phyloP scores from a whole-genome alignment of 2,113 vertebrate genomes.

The Lates calcarifer region DNA sequence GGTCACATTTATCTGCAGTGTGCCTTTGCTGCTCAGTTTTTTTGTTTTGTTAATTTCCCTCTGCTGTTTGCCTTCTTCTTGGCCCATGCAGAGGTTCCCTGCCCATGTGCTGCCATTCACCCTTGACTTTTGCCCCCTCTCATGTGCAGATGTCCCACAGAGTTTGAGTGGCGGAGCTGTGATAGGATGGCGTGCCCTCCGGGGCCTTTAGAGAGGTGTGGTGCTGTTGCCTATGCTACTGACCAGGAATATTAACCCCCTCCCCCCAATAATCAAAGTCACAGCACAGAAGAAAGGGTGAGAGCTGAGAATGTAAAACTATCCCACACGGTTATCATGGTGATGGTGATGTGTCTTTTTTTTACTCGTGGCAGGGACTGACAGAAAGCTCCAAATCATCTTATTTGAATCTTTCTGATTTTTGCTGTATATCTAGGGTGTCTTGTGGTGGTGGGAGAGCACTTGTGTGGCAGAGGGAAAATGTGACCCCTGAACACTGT shows the following conservation, averaged over 20 bases:
- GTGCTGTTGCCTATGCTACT: slow-evolving; percentile 75
- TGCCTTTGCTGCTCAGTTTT: slow-evolving; percentile 1
- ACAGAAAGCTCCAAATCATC: slow-evolving; percentile 46
- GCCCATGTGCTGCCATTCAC: slow-evolving; percentile 62
- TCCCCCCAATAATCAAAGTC: slow-evolving; percentile 62
- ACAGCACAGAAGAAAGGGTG: slow-evolving; percentile 76
- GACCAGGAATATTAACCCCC: slow-evolving; percentile 70
- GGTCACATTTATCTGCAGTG: slow-evolving; percentile 69
- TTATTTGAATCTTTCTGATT: slow-evolving; percentile 13
- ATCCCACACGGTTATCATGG: slow-evolving; percentile 59
- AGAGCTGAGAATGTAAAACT: slow-evolving; percentile 66
- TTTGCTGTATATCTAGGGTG: slow-evolving; percentile 36
- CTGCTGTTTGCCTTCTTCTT: slow-evolving; percentile 41
- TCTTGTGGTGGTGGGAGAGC: slow-evolving; percentile 59
- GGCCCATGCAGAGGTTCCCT: slow-evolving; percentile 57
- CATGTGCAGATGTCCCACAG: slow-evolving; percentile 77
- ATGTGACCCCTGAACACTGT: slow-evolving; percentile 71
- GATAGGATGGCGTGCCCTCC: slow-evolving; percentile 73
- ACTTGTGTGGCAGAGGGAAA: slow-evolving; percentile 66
- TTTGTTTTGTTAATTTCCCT: slow-evolving; percentile 18
- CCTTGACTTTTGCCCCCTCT: slow-evolving; percentile 72
- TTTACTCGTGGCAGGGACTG: slow-evolving; percentile 20
- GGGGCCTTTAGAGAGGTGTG: slow-evolving; percentile 77
- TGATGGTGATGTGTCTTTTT: slow-evolving; percentile 63
- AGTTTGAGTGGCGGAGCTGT: slow-evolving; percentile 71